Percentiles rank a stretch among this genome's conserved stretches.
phyloP scores from a whole-genome alignment of 1,140 invertebrate genomes.

The Drosophila elegans region DNA sequence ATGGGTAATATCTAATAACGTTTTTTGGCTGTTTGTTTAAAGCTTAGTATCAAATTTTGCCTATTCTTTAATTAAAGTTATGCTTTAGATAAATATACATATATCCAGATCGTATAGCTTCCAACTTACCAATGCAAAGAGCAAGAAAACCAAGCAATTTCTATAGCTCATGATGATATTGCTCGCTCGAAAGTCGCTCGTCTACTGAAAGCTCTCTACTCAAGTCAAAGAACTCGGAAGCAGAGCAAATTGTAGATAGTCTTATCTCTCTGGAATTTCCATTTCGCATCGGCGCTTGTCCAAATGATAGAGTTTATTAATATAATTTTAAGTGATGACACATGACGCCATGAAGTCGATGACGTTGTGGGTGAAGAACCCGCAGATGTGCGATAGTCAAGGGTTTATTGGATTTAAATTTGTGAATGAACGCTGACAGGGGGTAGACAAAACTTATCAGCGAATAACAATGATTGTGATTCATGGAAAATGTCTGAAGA shows the following conservation, averaged over 20 bases:
- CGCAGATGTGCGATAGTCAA: slow-evolving; percentile 9
- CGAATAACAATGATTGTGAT: slow-evolving; percentile 4
- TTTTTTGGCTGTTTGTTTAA: too few species aligned
- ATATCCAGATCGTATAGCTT: not conserved
- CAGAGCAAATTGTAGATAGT: slow-evolving; percentile 22
- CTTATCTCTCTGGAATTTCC: slow-evolving; percentile 42
- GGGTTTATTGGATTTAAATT: slow-evolving; percentile 15
- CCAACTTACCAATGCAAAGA: slow-evolving; percentile 11
- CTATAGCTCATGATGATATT: slow-evolving; percentile 30
- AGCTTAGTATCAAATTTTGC: too few species aligned
- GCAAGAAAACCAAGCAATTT: not conserved
- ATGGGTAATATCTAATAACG: too few species aligned
- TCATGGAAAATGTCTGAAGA: not conserved
- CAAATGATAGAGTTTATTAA: slow-evolving; percentile 10
- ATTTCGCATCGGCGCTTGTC: slow-evolving; percentile 9
- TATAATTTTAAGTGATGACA: slow-evolving; percentile 30
- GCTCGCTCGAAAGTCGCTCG: slow-evolving; percentile 34
- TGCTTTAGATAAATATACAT: too few species aligned
- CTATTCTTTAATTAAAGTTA: too few species aligned
- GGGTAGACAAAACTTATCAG: slow-evolving; percentile 2
- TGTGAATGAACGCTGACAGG: slow-evolving; percentile 20
- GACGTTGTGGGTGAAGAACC: slow-evolving; percentile 42
- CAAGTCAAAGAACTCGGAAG: slow-evolving; percentile 23
- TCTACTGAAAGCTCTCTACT: slow-evolving; percentile 43
- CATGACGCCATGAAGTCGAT: slow-evolving; percentile 26